These are phyloP conservation scores for Microcebus tavaratra DNA, from an alignment of 2,113 vertebrate species.

Conservation along the genomic window DNA sequence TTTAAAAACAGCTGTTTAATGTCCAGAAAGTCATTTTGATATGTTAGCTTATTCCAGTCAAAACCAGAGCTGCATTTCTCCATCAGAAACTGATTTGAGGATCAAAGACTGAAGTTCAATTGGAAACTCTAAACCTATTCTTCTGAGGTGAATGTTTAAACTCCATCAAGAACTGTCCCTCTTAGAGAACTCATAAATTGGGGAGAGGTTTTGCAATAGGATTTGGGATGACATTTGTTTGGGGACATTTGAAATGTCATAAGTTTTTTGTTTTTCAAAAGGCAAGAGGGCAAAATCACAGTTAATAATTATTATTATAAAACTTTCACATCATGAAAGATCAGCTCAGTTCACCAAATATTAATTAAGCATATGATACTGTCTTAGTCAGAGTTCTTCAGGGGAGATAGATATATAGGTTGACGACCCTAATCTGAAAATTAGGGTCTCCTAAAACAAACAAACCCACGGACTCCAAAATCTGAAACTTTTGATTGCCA, in stretches of 20 bases:
- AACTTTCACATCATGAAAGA: not conserved
- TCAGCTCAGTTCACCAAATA: not conserved
- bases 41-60: slow-evolving; percentile 23
- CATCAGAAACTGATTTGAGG: slow-evolving; percentile 68
- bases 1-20: slow-evolving; percentile 47
- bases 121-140: slow-evolving; percentile 49
- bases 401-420: not conserved
- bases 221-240: not conserved
- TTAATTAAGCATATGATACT: not conserved
- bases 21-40: slow-evolving; percentile 49
- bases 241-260: slow-evolving; percentile 3
- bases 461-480: not conserved
- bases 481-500: not conserved
- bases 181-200: slow-evolving; percentile 5
- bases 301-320: not conserved
- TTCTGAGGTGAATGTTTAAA: slow-evolving; percentile 53
- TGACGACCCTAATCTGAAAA: not conserved
- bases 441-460: too few species aligned
- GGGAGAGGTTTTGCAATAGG: not conserved
- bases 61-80: slow-evolving; percentile 49
- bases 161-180: not conserved
- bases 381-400: not conserved
- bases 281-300: slow-evolving; percentile 3
- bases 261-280: slow-evolving; percentile 46
- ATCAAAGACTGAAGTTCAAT: slow-evolving; percentile 62